A percentile compares a stretch with the other conserved stretches of the same genome.
phyloP scores from a whole-genome alignment of 2,113 vertebrate species.

The Polyodon spathula region DNA sequence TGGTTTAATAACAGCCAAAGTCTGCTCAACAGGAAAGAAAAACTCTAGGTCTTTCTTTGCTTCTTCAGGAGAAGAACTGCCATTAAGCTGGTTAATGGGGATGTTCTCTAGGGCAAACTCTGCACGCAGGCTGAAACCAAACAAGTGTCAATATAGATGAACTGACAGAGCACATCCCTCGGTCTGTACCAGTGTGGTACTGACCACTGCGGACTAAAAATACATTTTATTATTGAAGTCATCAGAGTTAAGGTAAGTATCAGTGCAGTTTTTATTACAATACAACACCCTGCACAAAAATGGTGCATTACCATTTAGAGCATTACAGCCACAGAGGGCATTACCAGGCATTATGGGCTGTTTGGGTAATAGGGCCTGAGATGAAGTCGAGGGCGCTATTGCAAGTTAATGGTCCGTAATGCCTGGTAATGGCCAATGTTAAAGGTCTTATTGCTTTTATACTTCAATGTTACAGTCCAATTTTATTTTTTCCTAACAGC shows the following conservation, averaged over 20 bases:
- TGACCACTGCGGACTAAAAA: background rate
- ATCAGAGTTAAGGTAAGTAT: background rate
- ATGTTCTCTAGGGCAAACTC: conserved; percentile 17
- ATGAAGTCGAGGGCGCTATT: no score
- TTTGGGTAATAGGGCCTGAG: no score
- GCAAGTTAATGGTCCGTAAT: no score
- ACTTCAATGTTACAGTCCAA: no score
- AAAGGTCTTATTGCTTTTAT: no score
- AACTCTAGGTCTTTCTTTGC: conserved; percentile 45
- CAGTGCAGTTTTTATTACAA: no score
- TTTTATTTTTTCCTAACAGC: no score
- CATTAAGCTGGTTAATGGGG: conserved; percentile 46
- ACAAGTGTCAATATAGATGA: conserved; percentile 12
- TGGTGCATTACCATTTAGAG: no score
- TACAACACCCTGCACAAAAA: no score
- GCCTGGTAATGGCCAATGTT: no score
- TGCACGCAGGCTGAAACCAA: conserved; percentile 40
- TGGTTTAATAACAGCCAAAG: conserved; percentile 51
- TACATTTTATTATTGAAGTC: background rate
- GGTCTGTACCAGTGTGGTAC: background rate
- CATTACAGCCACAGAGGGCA: no score
- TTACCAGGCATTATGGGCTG: no score
- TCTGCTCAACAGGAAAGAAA: conserved; percentile 53
- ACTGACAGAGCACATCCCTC: background rate
- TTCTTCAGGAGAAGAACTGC: conserved; percentile 27